A percentile compares a stretch with the other conserved stretches of the same genome.
Evolutionary conservation across 37 sponge, comb jelly and placozoan species (phyloP).

Genomic region (Theonella swinhoei): DNA sequence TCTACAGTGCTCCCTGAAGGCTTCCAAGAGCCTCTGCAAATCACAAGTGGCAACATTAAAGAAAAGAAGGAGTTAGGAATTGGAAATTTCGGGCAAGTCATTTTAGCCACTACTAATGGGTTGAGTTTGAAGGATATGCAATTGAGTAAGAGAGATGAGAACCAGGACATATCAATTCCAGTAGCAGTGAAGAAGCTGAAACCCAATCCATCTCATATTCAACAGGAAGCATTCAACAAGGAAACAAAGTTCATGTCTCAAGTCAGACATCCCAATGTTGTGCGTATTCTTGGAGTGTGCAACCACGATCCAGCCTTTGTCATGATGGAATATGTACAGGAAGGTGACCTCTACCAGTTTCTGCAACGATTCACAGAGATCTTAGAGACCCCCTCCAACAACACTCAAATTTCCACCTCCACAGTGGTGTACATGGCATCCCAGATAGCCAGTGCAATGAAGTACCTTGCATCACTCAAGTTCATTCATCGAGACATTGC

Average conservation of each 20-base stretch:
- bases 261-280: constrained; percentile 44
- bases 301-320: constrained; percentile 33
- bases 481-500: constrained; percentile 79
- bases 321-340: constrained; percentile 77
- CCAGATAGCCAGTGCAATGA: constrained; percentile 74
- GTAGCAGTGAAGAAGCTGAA: constrained; percentile 74
- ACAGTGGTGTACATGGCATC: constrained; percentile 45
- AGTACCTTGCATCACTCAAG: constrained; percentile 58
- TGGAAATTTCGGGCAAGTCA: constrained; percentile 71
- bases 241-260: constrained; percentile 63
- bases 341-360: constrained; percentile 73
- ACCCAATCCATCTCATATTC: neutral
- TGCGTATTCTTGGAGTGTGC: constrained; percentile 64
- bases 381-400: neutral
- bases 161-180: constrained; percentile 26
- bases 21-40: neutral
- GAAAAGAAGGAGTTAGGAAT: constrained; percentile 39
- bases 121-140: constrained; percentile 51
- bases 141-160: constrained; percentile 16
- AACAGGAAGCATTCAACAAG: constrained; percentile 48
- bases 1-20: neutral
- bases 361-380: constrained; percentile 9
- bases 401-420: constrained; percentile 20
- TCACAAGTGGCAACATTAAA: constrained; percentile 6
- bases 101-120: constrained; percentile 48